Evolutionary conservation across 2,797 vertebrate species (phyloP).

Genomic region (Aldrovandia affinis): DNA sequence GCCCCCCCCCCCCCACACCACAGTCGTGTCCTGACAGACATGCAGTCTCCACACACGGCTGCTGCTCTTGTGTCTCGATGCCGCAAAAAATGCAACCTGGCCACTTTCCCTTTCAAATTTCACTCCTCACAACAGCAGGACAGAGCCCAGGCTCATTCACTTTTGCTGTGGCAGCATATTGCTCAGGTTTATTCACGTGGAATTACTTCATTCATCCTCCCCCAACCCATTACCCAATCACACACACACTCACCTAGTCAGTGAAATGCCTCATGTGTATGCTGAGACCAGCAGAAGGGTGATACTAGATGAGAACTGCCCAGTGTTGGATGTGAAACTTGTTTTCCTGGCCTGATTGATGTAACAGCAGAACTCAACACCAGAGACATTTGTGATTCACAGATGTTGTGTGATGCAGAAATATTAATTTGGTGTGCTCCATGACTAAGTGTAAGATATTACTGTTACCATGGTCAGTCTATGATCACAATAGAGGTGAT

Average conservation of each 20-base stretch:
- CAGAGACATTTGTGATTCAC: neutral
- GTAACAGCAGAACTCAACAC: slow-evolving; percentile 9
- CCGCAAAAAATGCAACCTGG: slow-evolving; percentile 17
- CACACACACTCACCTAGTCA: slow-evolving; percentile 20
- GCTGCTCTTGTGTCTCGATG: neutral
- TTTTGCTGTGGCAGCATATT: neutral
- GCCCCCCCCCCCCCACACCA: too few relatives aligned
- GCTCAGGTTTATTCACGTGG: neutral
- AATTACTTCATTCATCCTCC: neutral
- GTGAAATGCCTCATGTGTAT: slow-evolving; percentile 70
- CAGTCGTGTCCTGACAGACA: too few relatives aligned
- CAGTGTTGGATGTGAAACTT: slow-evolving; percentile 8
- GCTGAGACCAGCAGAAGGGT: slow-evolving; percentile 60
- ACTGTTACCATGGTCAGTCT: neutral
- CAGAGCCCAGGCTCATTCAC: neutral
- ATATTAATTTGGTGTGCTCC: neutral
- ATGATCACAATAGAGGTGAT: neutral
- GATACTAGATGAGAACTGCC: slow-evolving; percentile 57
- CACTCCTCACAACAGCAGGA: neutral
- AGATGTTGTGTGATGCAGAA: neutral
- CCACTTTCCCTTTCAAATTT: neutral
- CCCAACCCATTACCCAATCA: neutral
- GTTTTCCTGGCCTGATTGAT: slow-evolving; percentile 6
- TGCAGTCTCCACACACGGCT: neutral
- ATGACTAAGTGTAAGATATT: neutral